These are phyloP conservation scores for Catharus ustulatus DNA, from an alignment of 2,797 vertebrate species.

Conservation along the genomic window DNA sequence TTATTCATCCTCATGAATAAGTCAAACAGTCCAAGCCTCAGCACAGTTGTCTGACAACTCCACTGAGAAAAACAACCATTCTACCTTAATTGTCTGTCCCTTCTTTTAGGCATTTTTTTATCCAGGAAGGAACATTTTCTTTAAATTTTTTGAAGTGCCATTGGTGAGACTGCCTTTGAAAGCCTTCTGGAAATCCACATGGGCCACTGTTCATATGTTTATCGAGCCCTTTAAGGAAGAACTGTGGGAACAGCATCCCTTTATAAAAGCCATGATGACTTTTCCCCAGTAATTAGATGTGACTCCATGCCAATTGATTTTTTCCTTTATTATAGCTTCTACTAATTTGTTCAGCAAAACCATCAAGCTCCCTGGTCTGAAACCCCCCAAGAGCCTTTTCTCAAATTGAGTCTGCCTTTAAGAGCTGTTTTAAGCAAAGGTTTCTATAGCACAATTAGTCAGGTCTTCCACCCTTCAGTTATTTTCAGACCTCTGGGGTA, in stretches of 20 bases:
- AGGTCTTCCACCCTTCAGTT: neutral
- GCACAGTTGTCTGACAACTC: neutral
- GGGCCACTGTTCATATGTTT: neutral
- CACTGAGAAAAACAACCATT: neutral
- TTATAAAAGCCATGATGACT: neutral
- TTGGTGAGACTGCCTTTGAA: neutral
- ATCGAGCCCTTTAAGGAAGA: neutral
- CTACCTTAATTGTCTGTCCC: neutral
- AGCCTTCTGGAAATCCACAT: neutral
- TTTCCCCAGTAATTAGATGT: neutral
- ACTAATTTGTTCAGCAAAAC: neutral
- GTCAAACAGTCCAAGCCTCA: neutral
- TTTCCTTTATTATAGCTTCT: conserved; percentile 2
- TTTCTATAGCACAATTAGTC: neutral
- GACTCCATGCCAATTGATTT: neutral
- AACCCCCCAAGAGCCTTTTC: neutral
- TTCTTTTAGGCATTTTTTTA: neutral
- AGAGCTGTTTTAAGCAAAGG: neutral
- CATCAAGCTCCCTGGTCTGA: neutral
- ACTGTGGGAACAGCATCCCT: neutral
- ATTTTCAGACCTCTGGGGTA: neutral
- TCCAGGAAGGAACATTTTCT: neutral
- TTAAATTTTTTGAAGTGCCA: neutral
- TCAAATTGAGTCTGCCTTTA: conserved; percentile 1
- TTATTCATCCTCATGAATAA: conserved; percentile 41